These are phyloP conservation scores for Leucophora obtusa DNA, from an alignment of 2,888 invertebrate genomes.

Conservation along the genomic window DNA sequence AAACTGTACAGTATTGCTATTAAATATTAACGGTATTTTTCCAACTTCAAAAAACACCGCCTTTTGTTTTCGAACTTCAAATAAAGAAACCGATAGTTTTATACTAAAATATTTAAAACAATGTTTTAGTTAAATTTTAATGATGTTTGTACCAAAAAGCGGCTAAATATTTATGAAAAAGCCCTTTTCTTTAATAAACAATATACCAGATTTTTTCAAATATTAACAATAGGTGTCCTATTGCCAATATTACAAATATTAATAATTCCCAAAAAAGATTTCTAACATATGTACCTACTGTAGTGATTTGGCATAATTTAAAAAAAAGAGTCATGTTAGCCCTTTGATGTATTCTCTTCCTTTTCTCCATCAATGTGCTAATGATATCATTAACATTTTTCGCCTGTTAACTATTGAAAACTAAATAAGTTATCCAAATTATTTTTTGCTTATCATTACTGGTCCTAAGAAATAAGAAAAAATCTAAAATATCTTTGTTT, in stretches of 20 bases:
- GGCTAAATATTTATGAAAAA: conserved; percentile 59
- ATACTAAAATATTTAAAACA: conserved; percentile 12
- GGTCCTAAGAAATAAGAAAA: conserved; percentile 1
- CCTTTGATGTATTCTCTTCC: conserved; percentile 50
- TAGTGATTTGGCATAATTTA: conserved; percentile 35
- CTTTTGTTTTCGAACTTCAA: neutral
- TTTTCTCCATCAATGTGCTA: conserved; percentile 35
- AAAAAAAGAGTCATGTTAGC: conserved; percentile 47
- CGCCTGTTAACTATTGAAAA: conserved; percentile 12
- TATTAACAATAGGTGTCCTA: neutral
- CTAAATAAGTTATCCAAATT: conserved; percentile 61
- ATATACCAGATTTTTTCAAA: neutral
- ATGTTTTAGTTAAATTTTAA: conserved; percentile 55
- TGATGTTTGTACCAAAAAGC: conserved; percentile 60
- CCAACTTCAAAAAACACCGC: neutral
- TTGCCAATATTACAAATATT: neutral
- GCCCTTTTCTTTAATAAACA: conserved; percentile 15
- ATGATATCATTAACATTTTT: conserved; percentile 62
- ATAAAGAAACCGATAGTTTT: conserved; percentile 23
- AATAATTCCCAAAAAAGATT: neutral
- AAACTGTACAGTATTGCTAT: neutral
- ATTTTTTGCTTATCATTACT: conserved; percentile 53
- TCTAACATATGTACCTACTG: too few species aligned
- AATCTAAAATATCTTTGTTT: neutral
- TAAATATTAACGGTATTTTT: neutral